Conservation (phyloP, 2,113 vertebrate genomes). For the Bambusicola thoracicus region DNA sequence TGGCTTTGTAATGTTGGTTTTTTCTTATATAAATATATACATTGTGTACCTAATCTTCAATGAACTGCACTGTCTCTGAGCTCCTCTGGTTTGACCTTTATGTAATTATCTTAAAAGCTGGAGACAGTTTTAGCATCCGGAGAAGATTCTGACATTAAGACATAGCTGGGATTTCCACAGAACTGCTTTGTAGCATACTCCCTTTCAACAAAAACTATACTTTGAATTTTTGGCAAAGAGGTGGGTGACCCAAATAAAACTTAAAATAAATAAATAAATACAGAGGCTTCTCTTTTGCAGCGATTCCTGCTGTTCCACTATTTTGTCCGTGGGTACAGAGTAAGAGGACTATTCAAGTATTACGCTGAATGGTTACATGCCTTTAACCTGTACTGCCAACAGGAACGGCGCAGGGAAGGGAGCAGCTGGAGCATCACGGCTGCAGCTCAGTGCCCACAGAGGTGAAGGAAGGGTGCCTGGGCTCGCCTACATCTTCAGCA, state of each 20-base stretch:
- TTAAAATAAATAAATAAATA: background rate
- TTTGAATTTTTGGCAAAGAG: slow-evolving; percentile 9
- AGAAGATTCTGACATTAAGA: slow-evolving; percentile 23
- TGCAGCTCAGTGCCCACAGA: background rate
- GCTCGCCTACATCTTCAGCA: background rate
- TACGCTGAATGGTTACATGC: background rate
- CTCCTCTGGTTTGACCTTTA: slow-evolving; percentile 24
- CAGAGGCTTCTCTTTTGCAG: background rate
- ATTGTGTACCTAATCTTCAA: slow-evolving; percentile 39
- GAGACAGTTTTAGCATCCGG: background rate
- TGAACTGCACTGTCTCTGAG: slow-evolving; percentile 33
- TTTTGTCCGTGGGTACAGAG: background rate
- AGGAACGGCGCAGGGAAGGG: background rate
- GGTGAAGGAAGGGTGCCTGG: background rate
- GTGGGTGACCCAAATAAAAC: background rate
- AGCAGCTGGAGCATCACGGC: background rate
- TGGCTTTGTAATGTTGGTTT: slow-evolving; percentile 26
- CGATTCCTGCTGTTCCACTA: background rate
- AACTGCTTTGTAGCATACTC: background rate
- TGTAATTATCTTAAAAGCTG: slow-evolving; percentile 65
- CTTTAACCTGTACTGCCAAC: background rate
- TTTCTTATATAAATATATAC: slow-evolving; percentile 34
- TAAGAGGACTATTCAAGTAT: background rate
- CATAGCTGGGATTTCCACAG: background rate
- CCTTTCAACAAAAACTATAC: slow-evolving; percentile 22